phyloP scores from a whole-genome alignment of 1,140 invertebrate species.

The Diabrotica virgifera region DNA sequence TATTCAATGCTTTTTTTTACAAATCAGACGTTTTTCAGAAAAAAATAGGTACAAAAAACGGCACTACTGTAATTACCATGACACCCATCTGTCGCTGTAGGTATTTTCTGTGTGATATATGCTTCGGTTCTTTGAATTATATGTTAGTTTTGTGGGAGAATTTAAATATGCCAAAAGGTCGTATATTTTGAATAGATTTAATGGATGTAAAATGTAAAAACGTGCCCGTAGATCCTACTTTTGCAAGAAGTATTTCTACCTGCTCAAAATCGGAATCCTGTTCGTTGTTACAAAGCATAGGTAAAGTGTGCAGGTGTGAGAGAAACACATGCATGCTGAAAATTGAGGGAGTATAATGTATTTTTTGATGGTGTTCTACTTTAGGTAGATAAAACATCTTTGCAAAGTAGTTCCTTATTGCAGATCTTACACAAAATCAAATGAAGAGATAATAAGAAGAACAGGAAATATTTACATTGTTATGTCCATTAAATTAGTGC shows the following conservation, averaged over 20 bases:
- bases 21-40: too few relatives aligned
- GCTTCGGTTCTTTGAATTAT: conserved; percentile 8
- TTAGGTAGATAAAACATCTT: not conserved
- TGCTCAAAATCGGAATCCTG: conserved; percentile 14
- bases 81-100: not conserved
- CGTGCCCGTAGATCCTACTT: conserved; percentile 13
- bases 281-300: conserved; percentile 12
- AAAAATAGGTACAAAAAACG: too few relatives aligned
- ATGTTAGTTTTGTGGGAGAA: conserved; percentile 12
- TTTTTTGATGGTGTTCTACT: not conserved
- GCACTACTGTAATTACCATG: not conserved
- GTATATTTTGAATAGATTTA: conserved; percentile 19
- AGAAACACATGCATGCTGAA: conserved; percentile 10
- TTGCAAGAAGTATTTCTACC: conserved; percentile 23
- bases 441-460: too few relatives aligned
- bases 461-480: too few relatives aligned
- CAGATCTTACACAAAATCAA: too few relatives aligned
- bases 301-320: conserved; percentile 19
- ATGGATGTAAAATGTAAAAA: conserved; percentile 17
- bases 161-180: conserved; percentile 17
- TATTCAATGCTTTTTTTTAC: too few relatives aligned
- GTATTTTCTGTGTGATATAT: conserved; percentile 6
- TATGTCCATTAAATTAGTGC: too few relatives aligned
- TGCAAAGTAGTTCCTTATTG: too few relatives aligned
- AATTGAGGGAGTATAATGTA: conserved; percentile 16